Evolutionary conservation across 2,888 invertebrate species (phyloP), one percentile per base, ranked within the genome.

Genomic region (Drosophila pseudotakahashii): DNA sequence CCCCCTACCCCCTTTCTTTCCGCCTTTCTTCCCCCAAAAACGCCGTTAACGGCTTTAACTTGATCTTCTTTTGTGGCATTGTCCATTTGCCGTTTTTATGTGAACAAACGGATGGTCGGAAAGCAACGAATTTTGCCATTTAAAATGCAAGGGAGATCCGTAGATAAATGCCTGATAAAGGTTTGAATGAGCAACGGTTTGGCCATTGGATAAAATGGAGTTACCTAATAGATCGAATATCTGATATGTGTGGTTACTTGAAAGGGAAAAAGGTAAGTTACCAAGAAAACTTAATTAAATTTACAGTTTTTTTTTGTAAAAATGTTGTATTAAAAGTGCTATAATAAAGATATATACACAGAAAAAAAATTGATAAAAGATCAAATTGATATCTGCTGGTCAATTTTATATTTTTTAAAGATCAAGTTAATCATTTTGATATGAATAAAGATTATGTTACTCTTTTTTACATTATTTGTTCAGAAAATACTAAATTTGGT

Each of bases 31-130:
- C 48, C 59, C 73, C 68, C 70, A 75, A 73, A 39, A 34, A 34
- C 32, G 30, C 73, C 58, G 42, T 64, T 66, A 44, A 44, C 37
- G 9, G 30, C 47, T 30, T 47, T 30, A 30, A 32, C 47, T 53
- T 45, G 64, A 70, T 68, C 67, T 63, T 44, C 32, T 58, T 63
- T 74, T 79, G 67, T 81, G 37, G 47, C 62, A 48, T 69, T 57
- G 42, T 51, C 42, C 30, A 48, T 36, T 68, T 50, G 69, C 67
- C 69, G 67, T 68, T 64, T 67, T 54, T 19, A 36, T 68, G 55
- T 41, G 19, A 19, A 26, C 26, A 41, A 48, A 66, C 67, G 37
- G 30, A 44, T 52, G 42, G 36, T 45, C 66, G 53, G 30, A 37
- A 62, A 59, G 16, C 34, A 59, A 41, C 47, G 23, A 60, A 34